Percentiles rank a stretch among this genome's conserved stretches.
These are phyloP conservation scores for Cephalopterus ornatus DNA, from an alignment of 2,113 vertebrate genomes.

Conservation along the genomic window DNA sequence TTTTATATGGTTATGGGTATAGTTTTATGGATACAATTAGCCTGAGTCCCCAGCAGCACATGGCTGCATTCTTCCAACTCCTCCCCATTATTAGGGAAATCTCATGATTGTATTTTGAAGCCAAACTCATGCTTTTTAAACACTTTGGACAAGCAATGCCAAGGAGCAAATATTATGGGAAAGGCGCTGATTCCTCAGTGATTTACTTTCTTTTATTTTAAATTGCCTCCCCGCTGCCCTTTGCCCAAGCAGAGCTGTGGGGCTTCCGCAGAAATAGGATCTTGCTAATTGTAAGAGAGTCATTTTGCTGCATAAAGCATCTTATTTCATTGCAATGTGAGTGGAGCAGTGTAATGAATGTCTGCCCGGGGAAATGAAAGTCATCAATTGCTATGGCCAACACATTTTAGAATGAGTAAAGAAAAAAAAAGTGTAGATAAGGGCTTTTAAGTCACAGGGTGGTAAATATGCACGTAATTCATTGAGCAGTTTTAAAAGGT, in stretches of 20 bases:
- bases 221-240: not conserved
- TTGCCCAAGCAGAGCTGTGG: not conserved
- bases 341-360: not conserved
- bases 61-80: not conserved
- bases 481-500: not conserved
- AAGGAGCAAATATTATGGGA: not conserved
- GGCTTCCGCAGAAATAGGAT: not conserved
- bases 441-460: not conserved
- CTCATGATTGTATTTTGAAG: not conserved
- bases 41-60: not conserved
- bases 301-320: not conserved
- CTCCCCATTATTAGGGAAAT: not conserved
- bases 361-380: conserved; percentile 12
- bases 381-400: not conserved
- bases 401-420: not conserved
- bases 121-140: not conserved
- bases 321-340: not conserved
- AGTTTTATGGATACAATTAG: not conserved
- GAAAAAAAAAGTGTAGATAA: not conserved
- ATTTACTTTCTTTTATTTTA: not conserved
- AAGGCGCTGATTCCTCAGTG: not conserved
- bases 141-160: not conserved
- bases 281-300: not conserved
- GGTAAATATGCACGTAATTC: not conserved
- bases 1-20: fast-evolving